Base-by-base conservation (phyloP, 2,113 vertebrate species). In the Pandion haliaetus region DNA sequence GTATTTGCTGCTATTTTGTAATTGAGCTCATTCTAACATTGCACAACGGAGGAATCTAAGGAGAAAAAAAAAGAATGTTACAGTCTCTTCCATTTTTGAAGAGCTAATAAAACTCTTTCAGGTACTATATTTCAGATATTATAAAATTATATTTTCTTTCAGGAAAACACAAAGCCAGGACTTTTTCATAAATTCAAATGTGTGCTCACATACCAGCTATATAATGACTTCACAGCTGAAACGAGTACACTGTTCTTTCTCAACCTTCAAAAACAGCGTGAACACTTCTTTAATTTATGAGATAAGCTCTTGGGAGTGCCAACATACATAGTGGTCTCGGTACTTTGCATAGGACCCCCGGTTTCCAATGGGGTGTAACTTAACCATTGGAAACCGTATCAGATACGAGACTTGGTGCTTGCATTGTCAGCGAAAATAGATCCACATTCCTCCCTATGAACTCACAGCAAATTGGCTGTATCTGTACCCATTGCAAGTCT, bases 211-310 rank as follows among this genome's bases (percentile, higher is more conserved):
- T 4, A 42, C 34, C 54, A 79, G n/a, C 20, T 71, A 17, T 34
- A 12, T 10, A 23, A 44, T 6, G 19, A 45, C 23, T 62, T 83
- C 71, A 15, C 3, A 0, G n/a, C 5, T 74, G 17, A 62, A 80
- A 19, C 5, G 18, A 54, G 14, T 6, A 47, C 6, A 4, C 0
- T 1, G 12, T 9, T 58, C 45, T 34, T 28, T 6, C 24, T 67
- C 70, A 57, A 20, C 25, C 42, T 62, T 82, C 58, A 71, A 42
- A 58, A 78, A 12, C 16, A 6, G 3, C 12, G 3, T 34, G 25
- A 63, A 20, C 23, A 17, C 10, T 36, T 40, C n/a, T 38, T 82
- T 40, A 24, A 36, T 47, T 54, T 21, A 36, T 5, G 10, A 77
- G 36, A 85, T 29, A 18, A 58, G 12, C 38, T 71, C 25, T 45